phyloP scores from a whole-genome alignment of 92 coral and sea anemone species.

The Parazoanthus darwini region DNA sequence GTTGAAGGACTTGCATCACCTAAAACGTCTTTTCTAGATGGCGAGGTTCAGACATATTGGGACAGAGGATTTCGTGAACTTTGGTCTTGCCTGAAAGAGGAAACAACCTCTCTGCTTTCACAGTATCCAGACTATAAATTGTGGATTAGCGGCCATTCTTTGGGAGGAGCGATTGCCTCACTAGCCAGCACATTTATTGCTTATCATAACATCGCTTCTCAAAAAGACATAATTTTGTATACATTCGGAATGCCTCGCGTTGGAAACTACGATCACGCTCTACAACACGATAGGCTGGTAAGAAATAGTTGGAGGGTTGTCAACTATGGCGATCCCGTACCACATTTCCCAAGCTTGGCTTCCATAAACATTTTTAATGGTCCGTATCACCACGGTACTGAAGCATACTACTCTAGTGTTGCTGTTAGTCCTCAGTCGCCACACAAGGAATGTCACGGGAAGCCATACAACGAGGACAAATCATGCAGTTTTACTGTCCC shows the following conservation, averaged over 20 bases:
- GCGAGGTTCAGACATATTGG: not conserved
- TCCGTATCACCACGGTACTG: slow-evolving; percentile 59
- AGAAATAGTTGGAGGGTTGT: slow-evolving; percentile 63
- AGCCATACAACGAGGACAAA: slow-evolving; percentile 42
- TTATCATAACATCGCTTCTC: slow-evolving; percentile 40
- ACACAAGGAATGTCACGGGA: slow-evolving; percentile 48
- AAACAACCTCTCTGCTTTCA: slow-evolving; percentile 40
- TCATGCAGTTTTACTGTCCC: slow-evolving; percentile 37
- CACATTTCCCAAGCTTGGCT: slow-evolving; percentile 41
- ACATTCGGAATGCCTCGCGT: slow-evolving; percentile 59
- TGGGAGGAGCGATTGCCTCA: slow-evolving; percentile 55
- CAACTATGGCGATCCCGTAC: slow-evolving; percentile 45
- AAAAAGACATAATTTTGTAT: slow-evolving; percentile 37
- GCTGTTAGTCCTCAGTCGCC: slow-evolving; percentile 42
- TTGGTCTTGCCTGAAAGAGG: slow-evolving; percentile 21
- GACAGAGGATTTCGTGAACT: too few relatives aligned
- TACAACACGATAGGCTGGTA: slow-evolving; percentile 50
- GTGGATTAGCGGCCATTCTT: slow-evolving; percentile 60
- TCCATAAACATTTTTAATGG: slow-evolving; percentile 2
- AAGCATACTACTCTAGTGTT: slow-evolving; percentile 39
- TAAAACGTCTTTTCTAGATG: not conserved
- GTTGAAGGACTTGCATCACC: slow-evolving; percentile 41
- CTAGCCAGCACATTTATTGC: slow-evolving; percentile 44
- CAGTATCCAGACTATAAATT: slow-evolving; percentile 38
- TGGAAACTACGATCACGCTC: slow-evolving; percentile 49